phyloP scores from a whole-genome alignment of 2,113 vertebrate genomes.

The Amblyopsis rosae region DNA sequence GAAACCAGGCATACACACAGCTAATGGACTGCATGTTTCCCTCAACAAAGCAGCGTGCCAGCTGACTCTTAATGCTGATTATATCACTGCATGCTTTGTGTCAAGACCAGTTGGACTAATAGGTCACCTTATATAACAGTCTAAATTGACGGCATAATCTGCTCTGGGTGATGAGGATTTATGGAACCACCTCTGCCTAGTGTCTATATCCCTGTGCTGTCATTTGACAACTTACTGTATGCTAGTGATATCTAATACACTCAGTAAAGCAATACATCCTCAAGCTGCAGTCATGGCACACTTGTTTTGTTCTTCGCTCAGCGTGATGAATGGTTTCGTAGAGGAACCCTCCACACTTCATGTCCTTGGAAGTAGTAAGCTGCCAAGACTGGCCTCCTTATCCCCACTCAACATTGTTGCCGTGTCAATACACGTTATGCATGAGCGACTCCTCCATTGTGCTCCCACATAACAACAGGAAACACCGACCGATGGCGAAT shows the following conservation, averaged over 20 bases:
- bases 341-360: conserved; percentile 18
- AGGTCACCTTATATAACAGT: conserved; percentile 60
- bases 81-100: conserved; percentile 60
- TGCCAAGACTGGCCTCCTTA: conserved; percentile 47
- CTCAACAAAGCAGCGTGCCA: conserved; percentile 25
- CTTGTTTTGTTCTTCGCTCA: conserved; percentile 19
- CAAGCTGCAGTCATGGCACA: conserved; percentile 20
- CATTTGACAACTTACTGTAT: conserved; percentile 14
- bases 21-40: conserved; percentile 42
- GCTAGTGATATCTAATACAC: not conserved
- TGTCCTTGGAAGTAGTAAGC: conserved; percentile 46
- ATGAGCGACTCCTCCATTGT: conserved; percentile 69
- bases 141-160: conserved; percentile 61
- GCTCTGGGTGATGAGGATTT: conserved; percentile 33
- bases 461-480: conserved; percentile 65
- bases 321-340: conserved; percentile 24
- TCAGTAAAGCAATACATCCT: not conserved
- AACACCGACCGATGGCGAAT: conserved; percentile 46
- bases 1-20: conserved; percentile 7
- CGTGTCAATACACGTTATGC: conserved; percentile 59
- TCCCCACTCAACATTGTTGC: conserved; percentile 63
- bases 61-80: conserved; percentile 51
- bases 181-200: conserved; percentile 26
- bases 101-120: conserved; percentile 54
- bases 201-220: conserved; percentile 9